Percentiles rank a stretch among this genome's conserved stretches.
phyloP scores from a whole-genome alignment of 2,888 invertebrate species.

The Operophtera brumata region DNA sequence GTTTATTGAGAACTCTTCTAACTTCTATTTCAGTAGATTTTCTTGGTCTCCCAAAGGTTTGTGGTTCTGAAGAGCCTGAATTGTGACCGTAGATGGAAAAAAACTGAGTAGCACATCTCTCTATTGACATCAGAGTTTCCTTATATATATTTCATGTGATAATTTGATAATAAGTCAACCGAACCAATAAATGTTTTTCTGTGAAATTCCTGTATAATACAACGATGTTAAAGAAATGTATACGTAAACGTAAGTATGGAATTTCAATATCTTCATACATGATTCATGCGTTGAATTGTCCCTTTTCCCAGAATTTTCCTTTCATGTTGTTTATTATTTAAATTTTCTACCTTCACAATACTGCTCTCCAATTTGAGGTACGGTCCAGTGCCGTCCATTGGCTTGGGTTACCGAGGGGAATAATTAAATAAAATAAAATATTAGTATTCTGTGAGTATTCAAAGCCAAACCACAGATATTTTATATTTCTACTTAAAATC shows the following conservation, averaged over 20 bases:
- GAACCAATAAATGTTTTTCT: background rate
- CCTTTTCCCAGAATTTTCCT: conserved; percentile 9
- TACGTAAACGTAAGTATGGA: background rate
- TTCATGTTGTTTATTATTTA: conserved; percentile 6
- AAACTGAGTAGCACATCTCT: background rate
- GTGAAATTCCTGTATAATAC: too few relatives aligned
- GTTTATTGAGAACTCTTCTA: too few relatives aligned
- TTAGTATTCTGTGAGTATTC: too few relatives aligned
- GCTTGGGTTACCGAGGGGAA: background rate
- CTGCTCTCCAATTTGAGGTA: background rate
- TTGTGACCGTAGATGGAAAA: background rate
- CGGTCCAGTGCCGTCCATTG: background rate
- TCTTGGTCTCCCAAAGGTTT: background rate
- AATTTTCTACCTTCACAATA: background rate
- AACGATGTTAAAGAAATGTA: background rate
- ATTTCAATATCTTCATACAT: conserved; percentile 1
- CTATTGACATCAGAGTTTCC: background rate
- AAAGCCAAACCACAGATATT: background rate
- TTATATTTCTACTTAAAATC: too few relatives aligned
- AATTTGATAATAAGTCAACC: too few relatives aligned
- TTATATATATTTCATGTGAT: background rate
- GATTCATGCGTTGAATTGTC: conserved; percentile 8
- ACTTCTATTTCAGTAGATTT: background rate
- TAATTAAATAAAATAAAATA: background rate
- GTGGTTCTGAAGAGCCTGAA: background rate